Evolutionary conservation across 2,797 vertebrate species (phyloP).

Genomic region (Melanogrammus aeglefinus): DNA sequence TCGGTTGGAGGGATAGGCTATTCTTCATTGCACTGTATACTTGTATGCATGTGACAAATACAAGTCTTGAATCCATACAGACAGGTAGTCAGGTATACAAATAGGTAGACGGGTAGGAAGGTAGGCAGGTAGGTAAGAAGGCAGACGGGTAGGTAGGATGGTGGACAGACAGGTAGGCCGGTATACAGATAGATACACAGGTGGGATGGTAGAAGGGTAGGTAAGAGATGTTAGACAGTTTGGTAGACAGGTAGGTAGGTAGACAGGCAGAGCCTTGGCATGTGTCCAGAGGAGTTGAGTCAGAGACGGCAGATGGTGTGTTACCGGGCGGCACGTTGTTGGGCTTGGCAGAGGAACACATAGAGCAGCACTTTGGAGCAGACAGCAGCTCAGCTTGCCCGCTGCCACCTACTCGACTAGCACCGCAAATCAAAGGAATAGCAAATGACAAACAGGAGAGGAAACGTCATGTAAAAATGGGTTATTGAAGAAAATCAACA

Average conservation of each 20-base stretch:
- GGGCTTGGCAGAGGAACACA: conserved; percentile 66
- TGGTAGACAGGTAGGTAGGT: conserved; percentile 6
- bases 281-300: conserved; percentile 53
- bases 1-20: too few species aligned
- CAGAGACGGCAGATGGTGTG: conserved; percentile 65
- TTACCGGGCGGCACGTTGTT: conserved; percentile 65
- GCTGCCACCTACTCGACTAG: conserved; percentile 11
- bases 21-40: too few species aligned
- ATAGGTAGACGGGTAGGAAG: background rate
- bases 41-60: too few species aligned
- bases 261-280: conserved; percentile 54
- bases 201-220: background rate
- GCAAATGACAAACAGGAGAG: conserved; percentile 41
- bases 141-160: background rate
- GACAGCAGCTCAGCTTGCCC: conserved; percentile 28
- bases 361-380: conserved; percentile 42
- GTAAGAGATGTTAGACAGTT: background rate
- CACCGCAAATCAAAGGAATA: conserved; percentile 46
- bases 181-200: too few species aligned
- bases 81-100: too few species aligned
- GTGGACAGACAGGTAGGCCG: background rate
- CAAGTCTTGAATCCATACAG: too few species aligned
- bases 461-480: conserved; percentile 34
- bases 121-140: background rate
- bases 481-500: conserved; percentile 11